Conservation (phyloP, 1,140 invertebrate species). For the Orchestia grillus region DNA sequence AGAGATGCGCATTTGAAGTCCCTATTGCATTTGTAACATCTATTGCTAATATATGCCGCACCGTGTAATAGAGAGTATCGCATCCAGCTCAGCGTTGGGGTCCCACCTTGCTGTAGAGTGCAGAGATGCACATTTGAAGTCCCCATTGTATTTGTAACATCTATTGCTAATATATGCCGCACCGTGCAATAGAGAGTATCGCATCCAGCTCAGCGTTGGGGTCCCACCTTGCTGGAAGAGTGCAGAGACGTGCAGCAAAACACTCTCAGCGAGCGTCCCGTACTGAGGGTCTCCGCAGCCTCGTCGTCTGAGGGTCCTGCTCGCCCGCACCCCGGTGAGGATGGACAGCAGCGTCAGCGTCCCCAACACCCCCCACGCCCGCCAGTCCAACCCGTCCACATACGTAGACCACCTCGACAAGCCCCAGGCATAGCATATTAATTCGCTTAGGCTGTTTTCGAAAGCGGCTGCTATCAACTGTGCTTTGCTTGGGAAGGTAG, state of each 20-base stretch:
- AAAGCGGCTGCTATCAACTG: too few relatives aligned
- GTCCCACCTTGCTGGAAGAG: constrained; percentile 23
- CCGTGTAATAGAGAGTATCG: too few relatives aligned
- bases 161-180: too few relatives aligned
- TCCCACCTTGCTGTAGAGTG: too few relatives aligned
- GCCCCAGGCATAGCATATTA: not conserved
- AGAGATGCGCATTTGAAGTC: not conserved
- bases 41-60: too few relatives aligned
- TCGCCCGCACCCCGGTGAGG: not conserved
- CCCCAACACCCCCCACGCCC: not conserved
- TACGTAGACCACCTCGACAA: not conserved
- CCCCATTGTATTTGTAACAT: too few relatives aligned
- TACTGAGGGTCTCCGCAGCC: not conserved
- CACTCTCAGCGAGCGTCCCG: not conserved
- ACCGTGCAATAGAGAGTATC: too few relatives aligned
- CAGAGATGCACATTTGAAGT: not conserved
- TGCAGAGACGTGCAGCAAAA: not conserved
- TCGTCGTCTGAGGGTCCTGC: not conserved
- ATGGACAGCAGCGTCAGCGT: not conserved
- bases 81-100: too few relatives aligned
- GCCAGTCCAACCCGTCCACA: constrained; percentile 8
- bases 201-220: too few relatives aligned
- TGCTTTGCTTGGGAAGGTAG: too few relatives aligned
- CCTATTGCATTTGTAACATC: too few relatives aligned
- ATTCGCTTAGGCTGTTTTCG: too few relatives aligned